Evolutionary conservation across 2,888 invertebrate species (phyloP), one percentile per base, ranked within the genome.

Genomic region (Unio pictorum): DNA sequence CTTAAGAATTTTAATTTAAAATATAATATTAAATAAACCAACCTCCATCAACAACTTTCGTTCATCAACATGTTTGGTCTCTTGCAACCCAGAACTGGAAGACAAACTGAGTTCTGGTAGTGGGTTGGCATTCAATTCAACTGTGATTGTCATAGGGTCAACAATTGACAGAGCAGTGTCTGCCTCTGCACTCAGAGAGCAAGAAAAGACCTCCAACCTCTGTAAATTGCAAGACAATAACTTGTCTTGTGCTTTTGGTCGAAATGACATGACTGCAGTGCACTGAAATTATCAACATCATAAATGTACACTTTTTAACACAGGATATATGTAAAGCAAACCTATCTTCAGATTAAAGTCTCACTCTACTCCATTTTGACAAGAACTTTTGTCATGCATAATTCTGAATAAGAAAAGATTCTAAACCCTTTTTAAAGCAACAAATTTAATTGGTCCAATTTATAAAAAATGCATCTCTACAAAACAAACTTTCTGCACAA

Each of bases 81-180:
- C 89, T 55, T 84, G 73, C 75, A 83, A 81, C 1, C 89, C 88
- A 15, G 77, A 76, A 30, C 80, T 68, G 23, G 70, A 80, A 15
- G 72, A 76, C 69, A 67, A 85, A 83, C 66, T 76, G 20, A 78
- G 74, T 61, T 82, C 79, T 3, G 84, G 84, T 54, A 84, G 73
- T n/a, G 86, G 85, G 72, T 84, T 85, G 64, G 85, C 83, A 68
- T 85, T 86, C 65, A 89, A 81, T 67, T 89, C 89, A 54, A 89
- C 80, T 58, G 79, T 83, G 63, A 97, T 92, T 15, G 95, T 95
- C 63, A 97, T 95, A 0, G 97, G 98, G 90, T 97, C 97, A 68
- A 98, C 95, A 84, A 98, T 98, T 56, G 97, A 96, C 26, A 98
- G 91, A 1, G 98, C 97, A 0, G 97, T 97, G 87, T 96, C 96